Evolutionary conservation across 2,888 invertebrate genomes (phyloP).

Genomic region (Eumacrocentrus americanus): DNA sequence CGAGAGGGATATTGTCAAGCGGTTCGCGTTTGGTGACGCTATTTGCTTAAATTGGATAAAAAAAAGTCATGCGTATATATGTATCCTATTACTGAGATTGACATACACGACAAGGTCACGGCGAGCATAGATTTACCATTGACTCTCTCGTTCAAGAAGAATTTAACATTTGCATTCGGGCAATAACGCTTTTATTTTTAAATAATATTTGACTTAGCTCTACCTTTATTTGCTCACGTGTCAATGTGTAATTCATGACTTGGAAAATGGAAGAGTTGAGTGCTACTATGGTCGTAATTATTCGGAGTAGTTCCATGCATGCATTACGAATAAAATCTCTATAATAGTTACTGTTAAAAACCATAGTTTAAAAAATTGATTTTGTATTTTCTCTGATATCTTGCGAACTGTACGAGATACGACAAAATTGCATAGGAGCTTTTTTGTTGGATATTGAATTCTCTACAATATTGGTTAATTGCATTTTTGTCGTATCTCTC

Average conservation of each 20-base stretch:
- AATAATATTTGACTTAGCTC: constrained; percentile 40
- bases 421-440: too few species aligned
- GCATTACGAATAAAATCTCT: too few species aligned
- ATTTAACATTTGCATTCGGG: constrained; percentile 24
- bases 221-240: constrained; percentile 37
- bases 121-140: constrained; percentile 11
- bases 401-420: too few species aligned
- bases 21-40: constrained; percentile 20
- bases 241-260: constrained; percentile 36
- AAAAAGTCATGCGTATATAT: constrained; percentile 2
- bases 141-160: constrained; percentile 13
- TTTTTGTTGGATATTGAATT: too few species aligned
- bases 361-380: too few species aligned
- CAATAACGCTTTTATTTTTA: constrained; percentile 34
- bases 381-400: too few species aligned
- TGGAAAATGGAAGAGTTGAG: too few species aligned
- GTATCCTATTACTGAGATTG: neutral
- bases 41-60: constrained; percentile 21
- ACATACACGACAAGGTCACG: constrained; percentile 22
- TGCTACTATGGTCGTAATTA: neutral
- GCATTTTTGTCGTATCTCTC: too few species aligned
- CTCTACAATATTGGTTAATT: too few species aligned
- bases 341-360: too few species aligned
- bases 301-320: too few species aligned
- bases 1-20: constrained; percentile 19